Evolutionary conservation across 2,888 invertebrate genomes (phyloP).

Genomic region (Athripsodes cinereus): DNA sequence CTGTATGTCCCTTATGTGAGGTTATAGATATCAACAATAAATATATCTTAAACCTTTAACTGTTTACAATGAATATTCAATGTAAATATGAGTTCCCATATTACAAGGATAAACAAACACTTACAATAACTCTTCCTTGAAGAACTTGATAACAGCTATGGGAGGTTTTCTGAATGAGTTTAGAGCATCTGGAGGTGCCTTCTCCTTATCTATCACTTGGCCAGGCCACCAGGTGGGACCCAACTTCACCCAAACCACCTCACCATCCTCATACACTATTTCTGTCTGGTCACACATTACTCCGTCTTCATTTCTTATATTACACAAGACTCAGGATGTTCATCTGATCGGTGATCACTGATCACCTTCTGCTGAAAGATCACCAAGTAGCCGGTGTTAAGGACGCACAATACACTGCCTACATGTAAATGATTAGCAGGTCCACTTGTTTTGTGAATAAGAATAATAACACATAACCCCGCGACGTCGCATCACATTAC

Average conservation of each 20-base stretch:
- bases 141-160: constrained; percentile 79
- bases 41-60: no score
- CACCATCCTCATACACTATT: constrained; percentile 63
- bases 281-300: constrained; percentile 67
- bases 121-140: constrained; percentile 75
- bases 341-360: background rate
- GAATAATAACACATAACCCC: background rate
- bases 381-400: background rate
- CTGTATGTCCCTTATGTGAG: no score
- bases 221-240: constrained; percentile 84
- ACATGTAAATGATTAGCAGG: background rate
- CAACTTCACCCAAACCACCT: constrained; percentile 81
- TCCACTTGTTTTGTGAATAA: background rate
- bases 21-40: no score
- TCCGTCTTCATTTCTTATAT: background rate
- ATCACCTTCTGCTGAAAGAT: background rate
- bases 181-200: constrained; percentile 62
- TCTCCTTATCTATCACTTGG: constrained; percentile 55
- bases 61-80: no score
- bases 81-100: no score
- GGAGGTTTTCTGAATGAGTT: constrained; percentile 62
- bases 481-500: constrained; percentile 4
- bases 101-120: no score
- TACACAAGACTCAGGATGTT: background rate
- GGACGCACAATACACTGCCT: background rate